phyloP scores from a whole-genome alignment of 2,797 vertebrate genomes.

The Anguilla marmorata region DNA sequence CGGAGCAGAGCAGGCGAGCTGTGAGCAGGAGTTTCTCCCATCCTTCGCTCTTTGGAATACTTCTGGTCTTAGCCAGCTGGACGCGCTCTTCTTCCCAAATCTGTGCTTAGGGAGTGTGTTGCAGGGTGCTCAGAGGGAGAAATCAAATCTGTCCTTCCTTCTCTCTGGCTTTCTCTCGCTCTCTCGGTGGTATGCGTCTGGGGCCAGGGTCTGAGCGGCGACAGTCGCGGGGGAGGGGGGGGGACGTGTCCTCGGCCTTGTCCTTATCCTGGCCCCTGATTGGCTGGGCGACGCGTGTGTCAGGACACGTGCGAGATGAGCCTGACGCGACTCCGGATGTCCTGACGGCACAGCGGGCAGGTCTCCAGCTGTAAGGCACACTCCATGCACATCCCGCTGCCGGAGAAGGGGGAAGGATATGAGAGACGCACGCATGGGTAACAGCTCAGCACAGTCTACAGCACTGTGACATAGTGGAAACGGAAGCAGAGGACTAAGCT shows the following conservation, averaged over 20 bases:
- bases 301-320: conserved; percentile 98
- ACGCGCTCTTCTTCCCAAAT: neutral
- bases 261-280: conserved; percentile 34
- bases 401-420: conserved; percentile 11
- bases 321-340: conserved; percentile 96
- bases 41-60: conserved; percentile 29
- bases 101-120: neutral
- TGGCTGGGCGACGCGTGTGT: conserved; percentile 67
- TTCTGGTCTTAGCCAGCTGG: conserved; percentile 27
- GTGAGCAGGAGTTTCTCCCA: conserved; percentile 42
- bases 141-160: neutral
- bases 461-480: neutral
- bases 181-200: conserved; percentile 29
- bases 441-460: neutral
- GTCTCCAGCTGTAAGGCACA: conserved; percentile 99
- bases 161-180: conserved; percentile 21
- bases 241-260: conserved; percentile 52
- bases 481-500: neutral
- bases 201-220: conserved; percentile 16
- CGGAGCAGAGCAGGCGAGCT: neutral
- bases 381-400: conserved; percentile 98
- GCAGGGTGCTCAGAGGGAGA: conserved; percentile 11
- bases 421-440: neutral
- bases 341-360: conserved; percentile 97
- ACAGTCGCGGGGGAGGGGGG: conserved; percentile 48